phyloP scores from a whole-genome alignment of 2,113 vertebrate genomes.

The Gorsachius goisagi region DNA sequence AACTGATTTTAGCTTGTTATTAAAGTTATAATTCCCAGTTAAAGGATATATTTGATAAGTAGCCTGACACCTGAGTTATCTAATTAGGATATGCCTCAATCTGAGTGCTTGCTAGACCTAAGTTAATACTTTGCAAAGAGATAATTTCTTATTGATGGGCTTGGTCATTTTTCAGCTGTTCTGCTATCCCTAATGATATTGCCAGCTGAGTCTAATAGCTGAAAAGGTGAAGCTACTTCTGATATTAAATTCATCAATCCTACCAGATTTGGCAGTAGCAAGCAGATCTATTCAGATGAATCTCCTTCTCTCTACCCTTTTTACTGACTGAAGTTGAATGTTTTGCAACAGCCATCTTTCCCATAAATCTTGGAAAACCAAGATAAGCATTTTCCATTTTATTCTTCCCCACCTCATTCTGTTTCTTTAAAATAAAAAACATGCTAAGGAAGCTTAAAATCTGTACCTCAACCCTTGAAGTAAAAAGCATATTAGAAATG shows the following conservation, averaged over 20 bases:
- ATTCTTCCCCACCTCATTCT: background rate
- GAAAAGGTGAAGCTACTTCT: constrained; percentile 27
- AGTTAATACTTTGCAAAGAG: constrained; percentile 16
- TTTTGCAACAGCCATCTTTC: background rate
- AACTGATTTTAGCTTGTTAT: background rate
- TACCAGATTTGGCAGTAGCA: background rate
- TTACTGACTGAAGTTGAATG: background rate
- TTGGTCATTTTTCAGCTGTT: constrained; percentile 17
- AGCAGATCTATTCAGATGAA: background rate
- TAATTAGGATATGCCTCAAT: background rate
- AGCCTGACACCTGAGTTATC: background rate
- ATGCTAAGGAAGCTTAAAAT: background rate
- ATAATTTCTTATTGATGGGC: constrained; percentile 20
- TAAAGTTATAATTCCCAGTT: background rate
- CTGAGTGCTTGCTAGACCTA: background rate
- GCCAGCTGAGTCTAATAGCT: background rate
- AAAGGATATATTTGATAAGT: background rate
- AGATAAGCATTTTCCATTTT: background rate
- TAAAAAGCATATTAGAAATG: background rate
- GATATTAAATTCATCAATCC: constrained; percentile 42
- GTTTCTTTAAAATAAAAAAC: background rate
- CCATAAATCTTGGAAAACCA: background rate
- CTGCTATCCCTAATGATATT: constrained; percentile 5
- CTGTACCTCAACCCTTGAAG: background rate
- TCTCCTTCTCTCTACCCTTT: background rate